Percentiles rank a stretch among this genome's conserved stretches.
These are phyloP conservation scores for Lasioglossum baleicum DNA, from an alignment of 1,140 invertebrate species.

Conservation along the genomic window DNA sequence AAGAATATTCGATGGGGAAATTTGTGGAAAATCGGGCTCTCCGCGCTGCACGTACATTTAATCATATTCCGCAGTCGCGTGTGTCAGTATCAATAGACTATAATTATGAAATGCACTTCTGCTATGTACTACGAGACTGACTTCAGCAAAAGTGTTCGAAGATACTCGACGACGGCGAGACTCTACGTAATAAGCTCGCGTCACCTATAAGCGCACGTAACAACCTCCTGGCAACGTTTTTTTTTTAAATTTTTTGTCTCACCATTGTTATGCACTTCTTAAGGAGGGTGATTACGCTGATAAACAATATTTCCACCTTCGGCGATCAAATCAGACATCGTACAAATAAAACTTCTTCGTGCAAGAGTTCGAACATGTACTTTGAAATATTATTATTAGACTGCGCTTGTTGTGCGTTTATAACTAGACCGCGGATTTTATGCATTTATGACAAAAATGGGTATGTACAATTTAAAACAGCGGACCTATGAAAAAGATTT, in stretches of 20 bases:
- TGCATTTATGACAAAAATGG: too few relatives aligned
- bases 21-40: background rate
- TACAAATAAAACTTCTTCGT: too few relatives aligned
- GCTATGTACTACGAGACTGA: constrained; percentile 26
- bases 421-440: too few relatives aligned
- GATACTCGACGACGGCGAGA: constrained; percentile 1
- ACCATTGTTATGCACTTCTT: background rate
- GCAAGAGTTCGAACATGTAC: too few relatives aligned
- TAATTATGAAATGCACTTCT: constrained; percentile 46
- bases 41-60: constrained; percentile 37
- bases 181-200: constrained; percentile 23
- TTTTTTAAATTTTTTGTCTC: background rate
- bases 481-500: too few relatives aligned
- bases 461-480: too few relatives aligned
- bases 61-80: constrained; percentile 39
- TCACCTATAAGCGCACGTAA: constrained; percentile 13
- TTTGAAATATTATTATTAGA: too few relatives aligned
- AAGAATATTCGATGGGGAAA: background rate
- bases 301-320: too few relatives aligned
- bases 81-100: constrained; percentile 12
- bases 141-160: constrained; percentile 5
- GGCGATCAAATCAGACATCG: too few relatives aligned
- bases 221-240: background rate
- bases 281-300: too few relatives aligned
- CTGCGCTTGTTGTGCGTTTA: too few relatives aligned